Percentiles rank a stretch among this genome's conserved stretches.
These are phyloP conservation scores for Plectropomus leopardus DNA, from an alignment of 2,113 vertebrate species.

Conservation along the genomic window DNA sequence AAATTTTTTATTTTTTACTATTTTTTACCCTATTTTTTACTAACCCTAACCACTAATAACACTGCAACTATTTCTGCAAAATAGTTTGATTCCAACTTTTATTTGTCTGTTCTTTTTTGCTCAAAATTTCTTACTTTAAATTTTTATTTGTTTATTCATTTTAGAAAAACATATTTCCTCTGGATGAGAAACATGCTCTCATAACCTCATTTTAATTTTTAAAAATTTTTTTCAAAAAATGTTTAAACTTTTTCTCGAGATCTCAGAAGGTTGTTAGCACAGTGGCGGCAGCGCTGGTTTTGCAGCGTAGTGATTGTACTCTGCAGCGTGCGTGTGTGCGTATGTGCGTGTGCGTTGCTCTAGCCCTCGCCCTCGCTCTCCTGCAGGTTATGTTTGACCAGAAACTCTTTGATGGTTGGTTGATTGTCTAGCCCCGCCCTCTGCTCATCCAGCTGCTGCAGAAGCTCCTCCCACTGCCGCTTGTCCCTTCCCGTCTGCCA, in stretches of 20 bases:
- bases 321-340: slow-evolving; percentile 13
- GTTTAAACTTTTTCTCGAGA: neutral
- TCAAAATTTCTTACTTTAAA: too few relatives aligned
- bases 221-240: too few relatives aligned
- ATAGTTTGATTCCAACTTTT: too few relatives aligned
- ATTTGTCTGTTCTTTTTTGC: too few relatives aligned
- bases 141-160: too few relatives aligned
- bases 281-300: neutral
- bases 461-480: slow-evolving; percentile 88
- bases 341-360: neutral
- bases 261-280: neutral
- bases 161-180: too few relatives aligned
- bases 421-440: slow-evolving; percentile 83
- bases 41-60: too few relatives aligned
- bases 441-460: slow-evolving; percentile 87
- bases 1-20: too few relatives aligned
- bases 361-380: slow-evolving; percentile 70
- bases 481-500: slow-evolving; percentile 95
- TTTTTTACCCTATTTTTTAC: too few relatives aligned
- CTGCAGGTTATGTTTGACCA: slow-evolving; percentile 89
- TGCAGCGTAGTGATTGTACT: neutral
- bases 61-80: too few relatives aligned
- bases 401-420: slow-evolving; percentile 90
- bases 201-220: too few relatives aligned
- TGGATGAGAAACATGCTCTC: too few relatives aligned